Conservation (phyloP, 2,113 vertebrate genomes). For the Agelaius tricolor region DNA sequence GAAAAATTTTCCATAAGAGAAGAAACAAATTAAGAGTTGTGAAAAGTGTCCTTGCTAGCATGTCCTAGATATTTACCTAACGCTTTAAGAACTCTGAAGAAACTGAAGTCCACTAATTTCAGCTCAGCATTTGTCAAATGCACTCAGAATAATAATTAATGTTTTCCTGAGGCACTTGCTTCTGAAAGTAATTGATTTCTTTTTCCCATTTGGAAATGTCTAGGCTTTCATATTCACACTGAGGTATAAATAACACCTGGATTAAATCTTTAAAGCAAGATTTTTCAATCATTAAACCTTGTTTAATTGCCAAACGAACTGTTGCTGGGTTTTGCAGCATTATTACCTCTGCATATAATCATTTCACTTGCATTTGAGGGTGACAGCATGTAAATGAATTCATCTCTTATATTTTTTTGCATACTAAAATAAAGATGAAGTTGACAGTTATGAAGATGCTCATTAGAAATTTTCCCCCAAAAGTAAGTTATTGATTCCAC, state of each 20-base stretch:
- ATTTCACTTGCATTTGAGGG: not conserved
- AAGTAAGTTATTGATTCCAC: not conserved
- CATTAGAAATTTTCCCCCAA: not conserved
- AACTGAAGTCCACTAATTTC: not conserved
- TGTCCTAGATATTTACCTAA: not conserved
- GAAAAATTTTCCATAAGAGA: not conserved
- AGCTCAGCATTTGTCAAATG: not conserved
- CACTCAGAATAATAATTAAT: constrained; percentile 16
- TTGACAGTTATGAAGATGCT: not conserved
- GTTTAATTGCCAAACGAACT: not conserved
- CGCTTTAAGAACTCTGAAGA: not conserved
- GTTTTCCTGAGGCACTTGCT: not conserved
- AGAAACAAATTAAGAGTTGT: not conserved
- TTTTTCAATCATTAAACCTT: constrained; percentile 6
- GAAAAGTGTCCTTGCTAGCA: not conserved
- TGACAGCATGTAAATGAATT: not conserved
- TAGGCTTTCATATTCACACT: not conserved
- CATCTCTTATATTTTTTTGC: not conserved
- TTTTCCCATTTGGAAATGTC: not conserved
- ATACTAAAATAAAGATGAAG: not conserved
- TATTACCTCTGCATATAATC: not conserved
- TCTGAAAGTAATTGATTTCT: constrained; percentile 10
- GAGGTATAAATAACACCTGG: constrained; percentile 15
- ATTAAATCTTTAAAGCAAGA: not conserved
- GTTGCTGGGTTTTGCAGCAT: not conserved